phyloP scores from a whole-genome alignment of 2,797 vertebrate genomes.

The Muscicapa comitata region DNA sequence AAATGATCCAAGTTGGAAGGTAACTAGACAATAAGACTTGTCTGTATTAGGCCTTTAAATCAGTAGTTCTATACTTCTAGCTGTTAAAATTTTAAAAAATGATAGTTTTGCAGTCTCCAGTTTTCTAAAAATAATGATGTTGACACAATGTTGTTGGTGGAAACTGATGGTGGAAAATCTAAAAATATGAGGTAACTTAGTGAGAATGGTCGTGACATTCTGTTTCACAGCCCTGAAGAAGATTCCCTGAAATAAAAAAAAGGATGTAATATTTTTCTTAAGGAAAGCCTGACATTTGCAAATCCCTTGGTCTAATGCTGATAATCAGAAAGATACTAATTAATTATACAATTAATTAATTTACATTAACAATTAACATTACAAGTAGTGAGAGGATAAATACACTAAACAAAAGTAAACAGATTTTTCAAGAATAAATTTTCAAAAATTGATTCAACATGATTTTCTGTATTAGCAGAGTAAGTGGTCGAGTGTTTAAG shows the following conservation, averaged over 20 bases:
- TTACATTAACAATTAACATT: neutral
- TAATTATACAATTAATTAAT: too few relatives aligned
- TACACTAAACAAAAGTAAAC: neutral
- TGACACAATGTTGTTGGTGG: neutral
- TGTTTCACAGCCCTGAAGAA: neutral
- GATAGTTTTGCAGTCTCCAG: accelerated
- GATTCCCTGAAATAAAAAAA: neutral
- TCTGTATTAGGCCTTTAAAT: neutral
- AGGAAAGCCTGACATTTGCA: neutral
- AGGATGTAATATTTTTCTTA: neutral
- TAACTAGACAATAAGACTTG: neutral
- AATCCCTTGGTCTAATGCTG: neutral
- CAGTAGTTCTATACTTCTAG: neutral
- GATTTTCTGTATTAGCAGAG: neutral
- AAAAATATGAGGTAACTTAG: neutral
- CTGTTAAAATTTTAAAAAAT: neutral
- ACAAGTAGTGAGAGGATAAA: neutral
- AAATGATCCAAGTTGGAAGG: neutral
- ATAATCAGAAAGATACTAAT: neutral
- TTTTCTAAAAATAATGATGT: neutral
- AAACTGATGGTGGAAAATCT: neutral
- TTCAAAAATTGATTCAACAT: neutral
- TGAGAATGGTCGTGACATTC: neutral
- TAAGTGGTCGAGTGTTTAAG: neutral
- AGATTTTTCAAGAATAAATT: neutral